These are phyloP conservation scores for Hylaeus anthracinus DNA, from an alignment of 1,140 invertebrate genomes.

Conservation along the genomic window DNA sequence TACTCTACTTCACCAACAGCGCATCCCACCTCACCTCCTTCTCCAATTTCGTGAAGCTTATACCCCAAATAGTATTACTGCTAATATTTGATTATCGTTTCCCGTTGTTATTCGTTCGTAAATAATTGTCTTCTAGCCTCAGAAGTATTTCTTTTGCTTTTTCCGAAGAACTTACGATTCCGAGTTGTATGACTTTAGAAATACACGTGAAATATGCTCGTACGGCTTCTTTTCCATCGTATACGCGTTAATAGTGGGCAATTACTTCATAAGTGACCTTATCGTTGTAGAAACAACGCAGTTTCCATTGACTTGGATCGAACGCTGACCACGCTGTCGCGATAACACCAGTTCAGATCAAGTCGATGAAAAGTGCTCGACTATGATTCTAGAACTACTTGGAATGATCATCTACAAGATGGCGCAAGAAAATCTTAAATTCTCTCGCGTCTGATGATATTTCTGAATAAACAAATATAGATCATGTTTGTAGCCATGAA, in stretches of 20 bases:
- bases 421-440: constrained; percentile 62
- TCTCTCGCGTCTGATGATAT: constrained; percentile 15
- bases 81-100: too few species aligned
- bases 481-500: too few species aligned
- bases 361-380: constrained; percentile 80
- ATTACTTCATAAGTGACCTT: constrained; percentile 48
- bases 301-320: constrained; percentile 76
- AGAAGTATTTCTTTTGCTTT: too few species aligned
- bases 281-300: constrained; percentile 56
- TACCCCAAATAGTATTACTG: too few species aligned
- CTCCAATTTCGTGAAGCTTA: too few species aligned
- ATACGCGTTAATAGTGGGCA: constrained; percentile 56
- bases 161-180: too few species aligned
- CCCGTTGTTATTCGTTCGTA: too few species aligned
- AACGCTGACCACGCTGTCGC: constrained; percentile 39
- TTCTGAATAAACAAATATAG: constrained; percentile 2
- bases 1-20: too few species aligned
- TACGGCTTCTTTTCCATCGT: constrained; percentile 53
- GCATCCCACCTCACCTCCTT: too few species aligned
- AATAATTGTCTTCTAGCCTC: too few species aligned
- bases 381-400: constrained; percentile 48
- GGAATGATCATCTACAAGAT: constrained; percentile 64
- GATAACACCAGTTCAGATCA: constrained; percentile 59
- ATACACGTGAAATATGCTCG: constrained; percentile 27
- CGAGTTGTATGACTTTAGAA: too few species aligned